Evolutionary conservation across 2,888 invertebrate species (phyloP).

Genomic region (Melieria omissa): DNA sequence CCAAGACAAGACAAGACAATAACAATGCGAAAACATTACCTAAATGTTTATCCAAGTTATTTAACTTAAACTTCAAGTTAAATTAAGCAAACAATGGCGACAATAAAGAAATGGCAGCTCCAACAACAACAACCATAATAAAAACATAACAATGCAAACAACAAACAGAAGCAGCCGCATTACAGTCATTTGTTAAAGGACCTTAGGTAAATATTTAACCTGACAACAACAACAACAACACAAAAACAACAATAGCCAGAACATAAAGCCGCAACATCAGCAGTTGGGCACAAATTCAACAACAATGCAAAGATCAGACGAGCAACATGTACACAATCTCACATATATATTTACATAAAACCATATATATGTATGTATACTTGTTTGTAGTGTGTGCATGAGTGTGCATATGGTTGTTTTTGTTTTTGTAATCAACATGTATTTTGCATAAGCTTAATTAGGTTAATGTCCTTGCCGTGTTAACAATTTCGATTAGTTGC

Average conservation of each 20-base stretch:
- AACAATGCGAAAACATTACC: constrained; percentile 43
- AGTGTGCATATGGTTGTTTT: too few relatives aligned
- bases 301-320: too few relatives aligned
- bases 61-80: constrained; percentile 53
- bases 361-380: not conserved
- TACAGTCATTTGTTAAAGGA: constrained; percentile 44
- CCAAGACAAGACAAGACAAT: constrained; percentile 23
- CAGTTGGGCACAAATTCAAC: too few relatives aligned
- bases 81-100: constrained; percentile 53
- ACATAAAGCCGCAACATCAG: not conserved
- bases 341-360: not conserved
- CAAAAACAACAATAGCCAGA: not conserved
- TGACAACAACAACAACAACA: not conserved
- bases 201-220: constrained; percentile 49
- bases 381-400: not conserved
- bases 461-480: too few relatives aligned
- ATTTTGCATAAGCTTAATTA: too few relatives aligned
- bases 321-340: too few relatives aligned
- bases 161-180: constrained; percentile 44
- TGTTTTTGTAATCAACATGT: too few relatives aligned
- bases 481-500: too few relatives aligned
- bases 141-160: constrained; percentile 29
- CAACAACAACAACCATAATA: not conserved
- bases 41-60: constrained; percentile 50
- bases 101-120: constrained; percentile 24